These are phyloP conservation scores for Apamea sordens DNA, from an alignment of 2,888 invertebrate genomes.

Conservation along the genomic window DNA sequence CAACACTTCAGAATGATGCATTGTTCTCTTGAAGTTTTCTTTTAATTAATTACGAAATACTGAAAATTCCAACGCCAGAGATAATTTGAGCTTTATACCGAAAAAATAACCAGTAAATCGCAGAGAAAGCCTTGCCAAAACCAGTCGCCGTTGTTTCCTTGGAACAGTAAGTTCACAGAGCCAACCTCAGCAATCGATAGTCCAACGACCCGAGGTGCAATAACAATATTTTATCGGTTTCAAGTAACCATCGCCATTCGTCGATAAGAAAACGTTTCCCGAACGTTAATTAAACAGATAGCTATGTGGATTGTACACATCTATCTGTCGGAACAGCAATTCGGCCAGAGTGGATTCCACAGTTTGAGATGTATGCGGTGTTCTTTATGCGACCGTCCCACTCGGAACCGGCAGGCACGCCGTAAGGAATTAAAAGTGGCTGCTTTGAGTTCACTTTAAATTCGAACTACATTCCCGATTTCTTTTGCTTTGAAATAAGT, in stretches of 20 bases:
- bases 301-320: conserved; percentile 61
- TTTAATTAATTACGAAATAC: not conserved
- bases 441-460: conserved; percentile 43
- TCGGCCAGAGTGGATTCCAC: conserved; percentile 44
- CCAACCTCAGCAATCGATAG: conserved; percentile 76
- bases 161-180: conserved; percentile 37
- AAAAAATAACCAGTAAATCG: conserved; percentile 18
- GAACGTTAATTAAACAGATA: conserved; percentile 76
- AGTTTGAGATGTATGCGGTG: conserved; percentile 43
- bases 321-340: conserved; percentile 56
- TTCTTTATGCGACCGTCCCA: conserved; percentile 43
- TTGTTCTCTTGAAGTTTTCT: not conserved
- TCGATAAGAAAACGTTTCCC: conserved; percentile 73
- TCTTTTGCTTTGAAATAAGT: conserved; percentile 42
- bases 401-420: conserved; percentile 15
- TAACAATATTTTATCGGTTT: conserved; percentile 78
- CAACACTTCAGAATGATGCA: not conserved
- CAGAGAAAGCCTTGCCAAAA: conserved; percentile 50
- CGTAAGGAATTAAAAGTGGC: conserved; percentile 46
- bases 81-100: not conserved
- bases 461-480: conserved; percentile 35
- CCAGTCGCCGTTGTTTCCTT: conserved; percentile 38
- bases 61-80: not conserved
- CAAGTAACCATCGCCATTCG: conserved; percentile 67
- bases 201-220: conserved; percentile 75